Base-by-base conservation (phyloP, 2,113 vertebrate species). In the Psilopsiagon aurifrons region DNA sequence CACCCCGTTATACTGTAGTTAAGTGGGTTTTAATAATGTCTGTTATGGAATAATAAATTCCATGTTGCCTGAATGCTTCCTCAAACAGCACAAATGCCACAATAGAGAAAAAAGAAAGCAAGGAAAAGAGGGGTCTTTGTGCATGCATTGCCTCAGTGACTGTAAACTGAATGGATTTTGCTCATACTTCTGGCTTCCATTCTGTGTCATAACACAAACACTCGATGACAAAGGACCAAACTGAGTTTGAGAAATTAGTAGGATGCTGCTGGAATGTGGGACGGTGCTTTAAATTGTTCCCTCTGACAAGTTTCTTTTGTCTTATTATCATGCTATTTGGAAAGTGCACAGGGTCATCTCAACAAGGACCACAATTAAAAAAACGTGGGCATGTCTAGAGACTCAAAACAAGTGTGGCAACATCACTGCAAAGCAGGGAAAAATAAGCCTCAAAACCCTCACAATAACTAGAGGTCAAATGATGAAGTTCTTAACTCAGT, bases 211-310 rank as follows among this genome's bases (percentile, higher is more conserved):
- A 82, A 75, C 60, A 88, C 29, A 70, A 82, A 29, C 66, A 75
- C 47, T 47, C 51, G 66, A 18, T 15, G 17, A 95, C 79, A 96
- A 97, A 95, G 73, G 66, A 68, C 52, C 92, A 90, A 92, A 94
- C 17, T 7, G 57, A 90, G 87, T 83, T 37, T 87, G 62, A 95
- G 78, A 93, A 95, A 86, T 77, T 13, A 44, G 68, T 83, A 71
- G 63, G 62, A 85, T 77, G 52, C 66, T 84, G 41, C 51, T 57
- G 62, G 68, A 83, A 84, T 28, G 69, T 39, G 59, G 92, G 86
- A 85, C 24, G 1, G 84, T 64, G 6, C 43, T 90, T 88, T 83
- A 86, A 77, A 69, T 1, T 41, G 39, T 52, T 59, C 23, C n/a
- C 46, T 84, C 54, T 71, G 37, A 82, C 71, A 91, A 93, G 13